These are phyloP conservation scores for Bos indicus DNA, from an alignment of 2,113 vertebrate species.

Conservation along the genomic window DNA sequence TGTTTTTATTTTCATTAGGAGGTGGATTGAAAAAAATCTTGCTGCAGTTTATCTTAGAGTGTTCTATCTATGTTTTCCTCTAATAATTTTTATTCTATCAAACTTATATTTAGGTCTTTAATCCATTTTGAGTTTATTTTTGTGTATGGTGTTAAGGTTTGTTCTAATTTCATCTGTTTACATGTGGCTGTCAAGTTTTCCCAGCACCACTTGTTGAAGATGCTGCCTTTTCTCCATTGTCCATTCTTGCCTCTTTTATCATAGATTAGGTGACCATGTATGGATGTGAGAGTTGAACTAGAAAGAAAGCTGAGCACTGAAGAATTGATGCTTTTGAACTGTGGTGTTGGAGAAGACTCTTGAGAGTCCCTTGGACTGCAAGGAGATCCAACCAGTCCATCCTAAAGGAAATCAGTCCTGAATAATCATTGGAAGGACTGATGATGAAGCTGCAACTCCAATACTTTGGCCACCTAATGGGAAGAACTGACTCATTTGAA, in stretches of 20 bases:
- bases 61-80: not conserved
- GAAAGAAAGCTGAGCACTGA: not conserved
- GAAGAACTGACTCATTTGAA: not conserved
- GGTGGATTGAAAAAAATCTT: not conserved
- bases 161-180: not conserved
- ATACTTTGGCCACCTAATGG: not conserved
- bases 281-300: not conserved
- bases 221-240: not conserved
- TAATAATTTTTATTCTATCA: not conserved
- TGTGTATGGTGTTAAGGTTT: not conserved
- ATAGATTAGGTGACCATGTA: not conserved
- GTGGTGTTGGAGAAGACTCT: not conserved
- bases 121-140: not conserved
- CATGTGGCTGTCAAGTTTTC: not conserved
- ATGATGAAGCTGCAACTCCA: not conserved
- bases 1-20: not conserved
- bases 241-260: not conserved
- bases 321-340: not conserved
- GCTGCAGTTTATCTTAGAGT: not conserved
- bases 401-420: not conserved
- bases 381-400: not conserved
- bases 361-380: not conserved
- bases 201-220: not conserved
- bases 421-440: not conserved
- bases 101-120: not conserved